Conservation (phyloP, 2,113 vertebrate genomes). For the Alaudala cheleensis region DNA sequence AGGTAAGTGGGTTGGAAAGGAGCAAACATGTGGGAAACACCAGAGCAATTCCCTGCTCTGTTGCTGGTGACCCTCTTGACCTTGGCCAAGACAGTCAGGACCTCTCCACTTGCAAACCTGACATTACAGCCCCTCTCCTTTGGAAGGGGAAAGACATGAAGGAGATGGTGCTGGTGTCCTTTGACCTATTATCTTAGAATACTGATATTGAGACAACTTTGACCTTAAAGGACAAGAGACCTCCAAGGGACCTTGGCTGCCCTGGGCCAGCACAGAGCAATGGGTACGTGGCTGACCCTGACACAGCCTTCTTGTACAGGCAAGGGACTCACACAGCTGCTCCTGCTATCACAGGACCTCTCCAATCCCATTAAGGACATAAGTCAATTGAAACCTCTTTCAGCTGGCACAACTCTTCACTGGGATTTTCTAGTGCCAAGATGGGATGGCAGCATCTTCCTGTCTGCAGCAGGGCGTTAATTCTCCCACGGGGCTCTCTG, state of each 20-base stretch:
- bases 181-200: neutral
- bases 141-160: neutral
- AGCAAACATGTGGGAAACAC: fast-evolving
- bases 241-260: too few relatives aligned
- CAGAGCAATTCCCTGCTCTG: fast-evolving
- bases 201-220: neutral
- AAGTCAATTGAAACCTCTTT: neutral
- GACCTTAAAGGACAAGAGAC: neutral
- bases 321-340: neutral
- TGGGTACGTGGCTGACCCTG: fast-evolving
- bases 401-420: neutral
- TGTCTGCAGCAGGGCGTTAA: neutral
- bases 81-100: neutral
- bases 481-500: neutral
- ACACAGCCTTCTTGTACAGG: neutral
- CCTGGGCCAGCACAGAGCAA: fast-evolving
- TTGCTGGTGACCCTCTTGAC: neutral
- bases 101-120: neutral
- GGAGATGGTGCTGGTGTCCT: neutral
- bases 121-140: neutral
- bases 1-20: neutral
- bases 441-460: neutral
- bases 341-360: neutral
- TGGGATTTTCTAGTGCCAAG: neutral
- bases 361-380: neutral